Evolutionary conservation across 2,888 invertebrate genomes (phyloP), one percentile per base, ranked within the genome.

Genomic region (Sturmia bella): DNA sequence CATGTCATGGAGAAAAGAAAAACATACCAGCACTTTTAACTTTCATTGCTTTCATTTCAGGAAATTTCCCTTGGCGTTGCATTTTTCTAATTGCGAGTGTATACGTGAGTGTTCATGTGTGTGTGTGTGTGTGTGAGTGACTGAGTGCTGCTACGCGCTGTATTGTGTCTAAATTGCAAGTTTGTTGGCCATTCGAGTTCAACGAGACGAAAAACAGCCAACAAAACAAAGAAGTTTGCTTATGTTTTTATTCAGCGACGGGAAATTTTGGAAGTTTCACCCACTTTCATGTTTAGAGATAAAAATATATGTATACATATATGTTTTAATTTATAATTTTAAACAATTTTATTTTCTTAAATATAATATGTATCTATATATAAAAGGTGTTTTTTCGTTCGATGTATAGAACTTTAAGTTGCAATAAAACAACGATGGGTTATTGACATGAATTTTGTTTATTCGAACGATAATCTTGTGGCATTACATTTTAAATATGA

Each of bases 41-140:
- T 70, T 52, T 68, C 57, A 73, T 63, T 83, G 81, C 76, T 72
- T 19, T 61, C 21, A 73, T 80, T 64, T 66, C 59, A 52, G 52
- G 48, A 75, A 78, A 83, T 83, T 82, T 83, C 72, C 80, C 83
- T 37, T 72, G 48, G 72, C 76, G 37, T 0, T 19, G n/a, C 48
- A 2, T 39, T 7, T 37, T 43, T 24, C 0, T 54, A 45, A 21
- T 37, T n/a, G 19, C 4, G 24, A 45, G 19, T 52, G 24, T 11
- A 3, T 12, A 27, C 7, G 12, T 32, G 24, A 45, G 19, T 52
- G 24, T 11, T 5, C 12, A 27, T 13, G 12, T 32, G 56, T n/a
- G 24, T 32, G 7, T 2, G 13, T 12, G 11, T 7, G n/a, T 7
- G 0, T 17, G 5, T 37, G n/a, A 13, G 54, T 63, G 7, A n/a